Evolutionary conservation across 1,140 invertebrate genomes (phyloP).

Genomic region (Dreissena polymorpha): DNA sequence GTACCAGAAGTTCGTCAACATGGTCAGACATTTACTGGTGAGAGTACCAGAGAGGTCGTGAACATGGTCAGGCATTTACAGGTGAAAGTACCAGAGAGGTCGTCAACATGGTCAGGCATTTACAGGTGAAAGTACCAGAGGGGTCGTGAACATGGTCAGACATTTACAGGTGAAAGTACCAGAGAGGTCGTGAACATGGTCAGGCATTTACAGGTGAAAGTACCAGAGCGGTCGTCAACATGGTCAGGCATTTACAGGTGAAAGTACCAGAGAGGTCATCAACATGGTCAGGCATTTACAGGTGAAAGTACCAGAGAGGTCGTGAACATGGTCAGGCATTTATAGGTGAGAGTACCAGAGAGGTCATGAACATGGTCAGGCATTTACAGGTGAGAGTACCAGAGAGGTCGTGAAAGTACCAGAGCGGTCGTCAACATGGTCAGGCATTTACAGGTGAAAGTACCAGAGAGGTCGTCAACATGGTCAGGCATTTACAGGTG

Average conservation of each 20-base stretch:
- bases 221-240: no score
- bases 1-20: constrained; percentile 87
- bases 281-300: no score
- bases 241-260: no score
- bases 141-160: constrained; percentile 89
- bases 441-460: no score
- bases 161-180: no score
- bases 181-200: no score
- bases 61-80: constrained; percentile 84
- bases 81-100: constrained; percentile 85
- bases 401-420: constrained; percentile 83
- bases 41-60: constrained; percentile 86
- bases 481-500: no score
- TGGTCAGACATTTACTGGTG: constrained; percentile 83
- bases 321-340: constrained; percentile 85
- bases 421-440: constrained; percentile 89
- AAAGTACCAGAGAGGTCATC: constrained; percentile 97
- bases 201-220: no score
- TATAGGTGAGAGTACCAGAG: constrained; percentile 86
- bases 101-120: constrained; percentile 86
- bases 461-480: no score
- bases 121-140: constrained; percentile 78
- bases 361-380: constrained; percentile 89
- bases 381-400: constrained; percentile 80
- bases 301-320: no score